Base-by-base conservation (phyloP, 2,888 invertebrate genomes). In the Mesorhabditis belari region DNA sequence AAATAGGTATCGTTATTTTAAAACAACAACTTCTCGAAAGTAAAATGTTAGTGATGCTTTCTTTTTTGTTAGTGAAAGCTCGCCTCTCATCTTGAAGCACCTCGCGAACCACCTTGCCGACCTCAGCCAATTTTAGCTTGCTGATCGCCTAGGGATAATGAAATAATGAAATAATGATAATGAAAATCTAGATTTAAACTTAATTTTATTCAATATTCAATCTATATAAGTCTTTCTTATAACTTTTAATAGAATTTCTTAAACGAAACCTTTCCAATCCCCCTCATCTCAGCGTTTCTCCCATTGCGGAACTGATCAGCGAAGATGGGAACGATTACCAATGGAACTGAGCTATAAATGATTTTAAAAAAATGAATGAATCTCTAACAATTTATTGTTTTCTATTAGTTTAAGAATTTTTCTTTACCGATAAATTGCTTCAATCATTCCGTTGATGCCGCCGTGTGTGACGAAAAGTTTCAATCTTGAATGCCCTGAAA, bases 291-390 rank as follows among this genome's bases (percentile, higher is more conserved):
- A n/a, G 67, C 75, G 62, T 69, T 66, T 57, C 78, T 60, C 50
- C 74, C 77, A 52, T 79, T 79, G 50, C 77, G 60, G 50, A 75
- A 73, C 51, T 79, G 79, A 61, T 79, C 79, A 19, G 77, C 78
- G 57, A 78, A 79, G 49, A 78, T 62, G 5, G 79, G 79, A 21
- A 80, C 67, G 26, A 71, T 67, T 9, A 80, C 65, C 6, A 76
- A 64, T 0, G 79, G 79, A 23, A 77, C 74, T n/a, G 68, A 76
- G 6, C 67, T 60, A 27, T 2, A 51, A 58, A 17, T 1, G 4
- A 12, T 24, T 3, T 6, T 26, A 5, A 27, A 55, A 28, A 27
- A 4, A 26, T n/a, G n/a, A 35, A 35, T 35, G 12, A 17, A 17
- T 17, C n/a, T 35, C 12, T 9, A 9, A 35, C 44, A 35, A 35